A percentile compares a stretch with the other conserved stretches of the same genome.
phyloP scores from a whole-genome alignment of 1,140 invertebrate species.

The Phocides pigmalion region DNA sequence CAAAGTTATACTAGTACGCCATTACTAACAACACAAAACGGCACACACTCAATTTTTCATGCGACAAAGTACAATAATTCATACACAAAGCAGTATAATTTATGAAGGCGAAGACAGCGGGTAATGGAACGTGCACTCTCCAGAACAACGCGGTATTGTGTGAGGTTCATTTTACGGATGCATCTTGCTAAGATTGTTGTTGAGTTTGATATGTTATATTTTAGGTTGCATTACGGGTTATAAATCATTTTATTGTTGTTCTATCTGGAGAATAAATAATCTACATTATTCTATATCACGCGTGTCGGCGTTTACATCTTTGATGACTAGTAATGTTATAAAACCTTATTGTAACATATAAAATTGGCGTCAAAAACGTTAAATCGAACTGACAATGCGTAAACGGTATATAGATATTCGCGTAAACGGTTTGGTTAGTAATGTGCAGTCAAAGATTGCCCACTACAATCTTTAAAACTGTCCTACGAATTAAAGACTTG shows the following conservation, averaged over 20 bases:
- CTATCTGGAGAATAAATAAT: too few relatives aligned
- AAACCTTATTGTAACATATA: too few relatives aligned
- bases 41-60: constrained; percentile 20
- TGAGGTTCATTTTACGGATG: constrained; percentile 14
- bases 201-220: constrained; percentile 29
- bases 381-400: too few relatives aligned
- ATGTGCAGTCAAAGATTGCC: too few relatives aligned
- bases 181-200: constrained; percentile 30
- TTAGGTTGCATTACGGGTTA: constrained; percentile 10
- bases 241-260: background rate
- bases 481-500: too few relatives aligned
- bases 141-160: constrained; percentile 19
- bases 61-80: constrained; percentile 28
- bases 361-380: too few relatives aligned
- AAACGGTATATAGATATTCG: too few relatives aligned
- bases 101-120: constrained; percentile 30
- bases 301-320: too few relatives aligned
- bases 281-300: too few relatives aligned
- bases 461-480: too few relatives aligned
- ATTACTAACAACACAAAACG: constrained; percentile 1
- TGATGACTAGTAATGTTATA: too few relatives aligned
- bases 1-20: background rate
- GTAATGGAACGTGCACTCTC: constrained; percentile 33
- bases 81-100: constrained; percentile 16
- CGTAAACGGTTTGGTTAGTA: too few relatives aligned